A percentile compares a stretch with the other conserved stretches of the same genome.
These are phyloP conservation scores for Sussaba pulchella DNA, from an alignment of 2,888 invertebrate species.

Conservation along the genomic window DNA sequence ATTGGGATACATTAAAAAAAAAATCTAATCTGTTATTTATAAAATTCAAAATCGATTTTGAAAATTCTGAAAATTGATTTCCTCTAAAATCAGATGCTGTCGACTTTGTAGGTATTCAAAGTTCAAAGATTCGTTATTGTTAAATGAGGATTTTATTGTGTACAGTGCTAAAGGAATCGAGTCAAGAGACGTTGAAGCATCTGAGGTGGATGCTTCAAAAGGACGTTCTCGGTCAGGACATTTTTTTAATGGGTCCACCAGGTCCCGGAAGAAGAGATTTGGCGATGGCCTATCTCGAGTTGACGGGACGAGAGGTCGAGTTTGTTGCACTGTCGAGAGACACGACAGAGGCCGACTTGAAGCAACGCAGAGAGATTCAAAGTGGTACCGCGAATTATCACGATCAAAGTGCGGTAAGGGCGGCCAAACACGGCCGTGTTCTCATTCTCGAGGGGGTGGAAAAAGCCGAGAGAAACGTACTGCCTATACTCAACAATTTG, in stretches of 20 bases:
- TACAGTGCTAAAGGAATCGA: conserved; percentile 86
- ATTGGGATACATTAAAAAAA: too few species aligned
- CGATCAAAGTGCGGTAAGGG: conserved; percentile 98
- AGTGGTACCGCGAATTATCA: conserved; percentile 95
- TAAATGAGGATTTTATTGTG: conserved; percentile 24
- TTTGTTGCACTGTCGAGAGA: conserved; percentile 97
- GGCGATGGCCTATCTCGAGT: conserved; percentile 94
- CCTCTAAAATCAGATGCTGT: too few species aligned
- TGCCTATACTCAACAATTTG: conserved; percentile 98
- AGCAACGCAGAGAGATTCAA: conserved; percentile 96
- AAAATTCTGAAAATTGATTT: too few species aligned
- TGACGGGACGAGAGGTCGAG: conserved; percentile 95
- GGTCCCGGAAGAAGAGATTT: conserved; percentile 93
- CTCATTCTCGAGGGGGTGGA: conserved; percentile 98
- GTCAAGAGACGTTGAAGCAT: conserved; percentile 92
- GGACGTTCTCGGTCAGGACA: conserved; percentile 96
- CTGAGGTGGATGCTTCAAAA: conserved; percentile 99
- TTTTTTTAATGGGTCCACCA: conserved; percentile 96
- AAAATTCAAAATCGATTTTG: too few species aligned
- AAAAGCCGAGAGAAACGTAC: conserved; percentile 98
- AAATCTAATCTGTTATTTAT: too few species aligned
- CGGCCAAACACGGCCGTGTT: conserved; percentile 94
- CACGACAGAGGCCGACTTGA: conserved; percentile 98
- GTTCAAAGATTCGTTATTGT: not conserved
- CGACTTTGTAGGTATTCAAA: not conserved